phyloP scores from a whole-genome alignment of 2,113 vertebrate genomes.

The Hydrochoerus hydrochaeris region DNA sequence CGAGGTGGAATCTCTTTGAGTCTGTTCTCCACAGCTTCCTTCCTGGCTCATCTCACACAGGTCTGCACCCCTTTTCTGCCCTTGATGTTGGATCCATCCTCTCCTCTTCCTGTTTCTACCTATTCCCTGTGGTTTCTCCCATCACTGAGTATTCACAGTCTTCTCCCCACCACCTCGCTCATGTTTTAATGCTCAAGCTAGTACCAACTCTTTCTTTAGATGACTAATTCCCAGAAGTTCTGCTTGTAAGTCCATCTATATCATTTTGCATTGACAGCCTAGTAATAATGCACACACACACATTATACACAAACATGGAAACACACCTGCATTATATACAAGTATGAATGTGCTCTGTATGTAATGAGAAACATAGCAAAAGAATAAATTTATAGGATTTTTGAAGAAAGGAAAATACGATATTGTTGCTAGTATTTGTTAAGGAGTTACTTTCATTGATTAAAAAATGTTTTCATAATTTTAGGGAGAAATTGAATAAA shows the following conservation, averaged over 20 bases:
- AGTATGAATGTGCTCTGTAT: neutral
- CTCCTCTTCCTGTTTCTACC: neutral
- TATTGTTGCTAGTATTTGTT: neutral
- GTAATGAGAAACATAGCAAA: neutral
- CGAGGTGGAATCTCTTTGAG: neutral
- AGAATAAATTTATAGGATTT: neutral
- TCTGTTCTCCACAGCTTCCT: neutral
- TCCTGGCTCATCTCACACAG: neutral
- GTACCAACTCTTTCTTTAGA: neutral
- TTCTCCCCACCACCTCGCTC: no score
- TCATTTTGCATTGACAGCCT: neutral
- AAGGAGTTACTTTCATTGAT: neutral
- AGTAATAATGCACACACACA: neutral
- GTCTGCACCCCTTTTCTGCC: neutral
- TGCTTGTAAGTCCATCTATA: neutral
- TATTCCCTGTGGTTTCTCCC: neutral
- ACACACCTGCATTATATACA: neutral
- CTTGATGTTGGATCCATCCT: neutral
- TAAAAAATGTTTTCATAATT: neutral
- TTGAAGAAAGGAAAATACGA: neutral
- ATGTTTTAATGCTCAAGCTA: neutral
- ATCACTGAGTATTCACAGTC: neutral
- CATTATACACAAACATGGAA: neutral
- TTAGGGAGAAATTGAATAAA: neutral
- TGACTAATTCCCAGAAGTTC: neutral